Base-by-base conservation (phyloP, 2,888 invertebrate species). In the Blastobasis adustella region DNA sequence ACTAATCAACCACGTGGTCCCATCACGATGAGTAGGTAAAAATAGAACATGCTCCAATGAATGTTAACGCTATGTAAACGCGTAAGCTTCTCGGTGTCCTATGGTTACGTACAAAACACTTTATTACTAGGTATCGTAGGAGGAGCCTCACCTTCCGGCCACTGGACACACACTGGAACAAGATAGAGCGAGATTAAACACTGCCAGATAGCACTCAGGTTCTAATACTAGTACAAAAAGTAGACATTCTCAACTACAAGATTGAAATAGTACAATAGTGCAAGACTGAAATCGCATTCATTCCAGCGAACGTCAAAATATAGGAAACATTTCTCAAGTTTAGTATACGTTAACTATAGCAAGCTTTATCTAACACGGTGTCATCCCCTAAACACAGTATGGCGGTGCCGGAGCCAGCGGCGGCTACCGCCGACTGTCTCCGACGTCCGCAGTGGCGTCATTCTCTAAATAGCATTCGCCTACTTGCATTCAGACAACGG, bases 151-250 rank as follows among this genome's bases (percentile, higher is more conserved):
- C 94, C 94, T 91, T 95, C 95, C 67, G 95, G 95, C 96, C 96
- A 96, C 87, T 95, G 96, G 81, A 96, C 95, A 90, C 95, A 95
- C 86, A 96, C 95, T 93, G 94, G 80, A 91, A 93, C 92, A 93
- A 89, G 77, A 79, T 80, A 76, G 73, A 67, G 69, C 58, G 50
- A 41, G 36, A 49, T 53, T 54, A 48, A 57, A 54, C 54, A 49
- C 55, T 51, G 49, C 50, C 53, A 55, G 50, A 50, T 47, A 52
- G 46, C 53, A 49, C 45, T 36, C 52, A 38, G 23, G n/a, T 51
- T 62, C 67, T 71, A 75, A 58, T 41, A 56, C 79, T 81, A 83
- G 71, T 63, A 79, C 73, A 77, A 78, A 67, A 71, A 79, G 63
- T 72, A 76, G 65, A 72, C 84, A 85, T 83, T 86, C 86, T 74